Conservation (phyloP, 2,797 vertebrate genomes). For the Alcedo atthis region DNA sequence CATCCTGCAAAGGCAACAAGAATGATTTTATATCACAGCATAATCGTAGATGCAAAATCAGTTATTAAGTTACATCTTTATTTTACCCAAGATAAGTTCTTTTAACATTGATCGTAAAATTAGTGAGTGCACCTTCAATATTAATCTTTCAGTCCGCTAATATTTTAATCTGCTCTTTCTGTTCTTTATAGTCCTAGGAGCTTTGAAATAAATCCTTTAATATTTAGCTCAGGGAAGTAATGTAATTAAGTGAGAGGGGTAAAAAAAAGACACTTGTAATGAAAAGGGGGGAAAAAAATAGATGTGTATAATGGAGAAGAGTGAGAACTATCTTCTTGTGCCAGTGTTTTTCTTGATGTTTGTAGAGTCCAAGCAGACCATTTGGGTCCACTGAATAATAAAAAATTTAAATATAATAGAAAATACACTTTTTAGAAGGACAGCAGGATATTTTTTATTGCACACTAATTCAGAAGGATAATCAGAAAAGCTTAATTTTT, state of each 20-base stretch:
- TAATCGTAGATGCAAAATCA: background rate
- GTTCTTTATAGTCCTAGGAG: background rate
- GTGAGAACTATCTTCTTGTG: background rate
- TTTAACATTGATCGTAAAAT: background rate
- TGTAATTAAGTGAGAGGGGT: background rate
- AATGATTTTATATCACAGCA: background rate
- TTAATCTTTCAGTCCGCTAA: background rate
- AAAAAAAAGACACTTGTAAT: background rate
- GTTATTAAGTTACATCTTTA: background rate
- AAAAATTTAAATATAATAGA: background rate
- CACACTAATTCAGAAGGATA: background rate
- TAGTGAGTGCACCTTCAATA: fast-evolving
- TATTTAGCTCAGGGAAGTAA: background rate
- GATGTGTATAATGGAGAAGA: background rate
- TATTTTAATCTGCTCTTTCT: background rate
- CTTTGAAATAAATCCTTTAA: background rate
- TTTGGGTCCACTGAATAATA: background rate
- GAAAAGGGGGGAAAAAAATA: background rate
- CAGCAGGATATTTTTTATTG: background rate
- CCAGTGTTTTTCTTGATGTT: fast-evolving
- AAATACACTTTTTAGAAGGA: background rate
- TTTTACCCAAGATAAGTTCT: background rate
- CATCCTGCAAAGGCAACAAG: background rate
- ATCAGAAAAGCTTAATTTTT: no score
- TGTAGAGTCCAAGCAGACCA: background rate